Evolutionary conservation across 2,797 vertebrate species (phyloP).

Genomic region (Parauchenoglanis ngamensis): DNA sequence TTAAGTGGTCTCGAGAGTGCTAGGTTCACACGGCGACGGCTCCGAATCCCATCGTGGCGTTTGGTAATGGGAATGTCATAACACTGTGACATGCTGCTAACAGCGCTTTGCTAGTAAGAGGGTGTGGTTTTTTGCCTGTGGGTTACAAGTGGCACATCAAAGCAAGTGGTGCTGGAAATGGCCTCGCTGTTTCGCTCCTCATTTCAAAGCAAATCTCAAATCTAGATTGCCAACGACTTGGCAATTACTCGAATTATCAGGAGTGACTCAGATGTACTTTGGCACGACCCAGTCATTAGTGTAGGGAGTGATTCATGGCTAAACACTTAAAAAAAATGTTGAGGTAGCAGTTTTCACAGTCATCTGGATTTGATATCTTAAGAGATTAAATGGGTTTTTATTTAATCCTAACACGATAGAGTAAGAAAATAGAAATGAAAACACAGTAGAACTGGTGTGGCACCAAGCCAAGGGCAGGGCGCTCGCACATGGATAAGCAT

Average conservation of each 20-base stretch:
- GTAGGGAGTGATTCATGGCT: conserved; percentile 29
- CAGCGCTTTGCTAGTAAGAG: neutral
- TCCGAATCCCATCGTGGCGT: neutral
- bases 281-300: conserved; percentile 51
- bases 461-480: conserved; percentile 10
- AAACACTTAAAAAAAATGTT: neutral
- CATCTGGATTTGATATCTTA: conserved; percentile 5
- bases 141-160: conserved; percentile 57
- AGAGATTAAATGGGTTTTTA: neutral
- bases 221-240: conserved; percentile 53
- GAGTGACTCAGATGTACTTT: conserved; percentile 44
- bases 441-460: neutral
- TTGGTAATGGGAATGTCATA: conserved; percentile 35
- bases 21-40: neutral
- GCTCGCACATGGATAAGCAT: conserved; percentile 31
- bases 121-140: neutral
- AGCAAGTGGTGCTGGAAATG: conserved; percentile 42
- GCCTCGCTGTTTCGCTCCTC: conserved; percentile 37
- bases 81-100: conserved; percentile 30
- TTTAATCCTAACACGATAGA: neutral
- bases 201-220: conserved; percentile 58
- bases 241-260: conserved; percentile 58
- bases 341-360: conserved; percentile 9
- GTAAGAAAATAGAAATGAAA: neutral
- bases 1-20: conserved; percentile 24